Percentiles rank a stretch among this genome's conserved stretches.
These are phyloP conservation scores for Proisotoma minuta DNA, from an alignment of 2,888 invertebrate genomes.

Conservation along the genomic window DNA sequence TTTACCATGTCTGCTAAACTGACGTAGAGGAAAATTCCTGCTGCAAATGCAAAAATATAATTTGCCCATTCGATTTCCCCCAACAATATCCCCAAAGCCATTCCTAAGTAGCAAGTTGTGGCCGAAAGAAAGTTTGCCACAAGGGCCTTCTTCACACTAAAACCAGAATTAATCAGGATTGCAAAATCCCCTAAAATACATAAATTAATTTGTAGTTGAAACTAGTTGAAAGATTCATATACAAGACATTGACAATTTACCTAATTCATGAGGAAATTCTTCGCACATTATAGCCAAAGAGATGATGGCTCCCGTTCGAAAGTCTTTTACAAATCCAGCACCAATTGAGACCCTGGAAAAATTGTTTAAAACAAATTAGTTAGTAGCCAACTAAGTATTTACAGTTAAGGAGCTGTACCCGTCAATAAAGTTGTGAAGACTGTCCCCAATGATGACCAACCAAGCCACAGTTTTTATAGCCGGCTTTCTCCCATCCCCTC, in stretches of 20 bases:
- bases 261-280: slow-evolving; percentile 61
- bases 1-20: slow-evolving; percentile 59
- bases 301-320: slow-evolving; percentile 56
- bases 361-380: neutral
- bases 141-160: slow-evolving; percentile 57
- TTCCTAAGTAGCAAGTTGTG: slow-evolving; percentile 56
- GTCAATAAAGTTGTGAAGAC: slow-evolving; percentile 61
- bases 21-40: slow-evolving; percentile 61
- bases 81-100: slow-evolving; percentile 56
- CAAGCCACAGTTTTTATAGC: slow-evolving; percentile 57
- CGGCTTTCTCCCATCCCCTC: slow-evolving; percentile 18
- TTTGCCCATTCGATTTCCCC: slow-evolving; percentile 54
- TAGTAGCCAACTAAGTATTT: neutral
- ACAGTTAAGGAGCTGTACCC: slow-evolving; percentile 49
- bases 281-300: slow-evolving; percentile 59
- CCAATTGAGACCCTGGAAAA: slow-evolving; percentile 52
- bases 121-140: slow-evolving; percentile 59
- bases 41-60: slow-evolving; percentile 59
- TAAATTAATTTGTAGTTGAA: neutral
- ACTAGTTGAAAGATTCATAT: neutral
- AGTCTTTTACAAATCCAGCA: slow-evolving; percentile 58
- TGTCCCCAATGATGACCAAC: slow-evolving; percentile 58
- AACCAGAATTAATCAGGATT: slow-evolving; percentile 58
- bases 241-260: slow-evolving; percentile 48
- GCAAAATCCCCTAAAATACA: slow-evolving; percentile 59